phyloP scores from a whole-genome alignment of 2,113 vertebrate species.

The Engystomops pustulosus region DNA sequence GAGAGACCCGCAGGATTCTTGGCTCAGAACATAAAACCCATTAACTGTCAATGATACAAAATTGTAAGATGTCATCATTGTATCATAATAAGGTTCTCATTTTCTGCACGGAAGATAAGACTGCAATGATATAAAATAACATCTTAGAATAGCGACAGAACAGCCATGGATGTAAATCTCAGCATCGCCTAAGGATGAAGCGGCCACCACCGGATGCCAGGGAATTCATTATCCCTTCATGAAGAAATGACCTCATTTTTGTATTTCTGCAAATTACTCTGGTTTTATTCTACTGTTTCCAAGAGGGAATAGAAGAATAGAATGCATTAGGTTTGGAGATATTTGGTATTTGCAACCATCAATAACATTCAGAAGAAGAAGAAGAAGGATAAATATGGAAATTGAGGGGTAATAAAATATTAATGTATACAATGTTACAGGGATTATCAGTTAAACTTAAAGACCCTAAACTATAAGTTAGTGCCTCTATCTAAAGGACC shows the following conservation, averaged over 20 bases:
- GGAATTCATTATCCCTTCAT: not conserved
- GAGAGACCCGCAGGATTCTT: not conserved
- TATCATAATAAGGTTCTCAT: not conserved
- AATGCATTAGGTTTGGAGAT: not conserved
- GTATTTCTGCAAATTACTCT: not conserved
- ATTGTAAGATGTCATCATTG: not conserved
- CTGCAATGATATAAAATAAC: not conserved
- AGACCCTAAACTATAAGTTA: too few relatives aligned
- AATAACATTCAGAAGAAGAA: too few relatives aligned
- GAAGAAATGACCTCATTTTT: not conserved
- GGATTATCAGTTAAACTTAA: too few relatives aligned
- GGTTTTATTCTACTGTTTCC: not conserved
- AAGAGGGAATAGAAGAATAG: not conserved
- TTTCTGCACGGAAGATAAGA: not conserved
- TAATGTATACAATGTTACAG: too few relatives aligned
- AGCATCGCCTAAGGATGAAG: not conserved
- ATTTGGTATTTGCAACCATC: not conserved
- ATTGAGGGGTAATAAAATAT: too few relatives aligned
- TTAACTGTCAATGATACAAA: not conserved
- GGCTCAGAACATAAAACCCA: not conserved
- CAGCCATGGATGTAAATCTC: not conserved
- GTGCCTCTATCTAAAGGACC: too few relatives aligned
- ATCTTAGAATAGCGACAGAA: not conserved
- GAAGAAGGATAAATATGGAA: too few relatives aligned
- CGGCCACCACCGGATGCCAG: not conserved